These are phyloP conservation scores for Malacoctenus gilli DNA, from an alignment of 2,797 vertebrate genomes.

Conservation along the genomic window DNA sequence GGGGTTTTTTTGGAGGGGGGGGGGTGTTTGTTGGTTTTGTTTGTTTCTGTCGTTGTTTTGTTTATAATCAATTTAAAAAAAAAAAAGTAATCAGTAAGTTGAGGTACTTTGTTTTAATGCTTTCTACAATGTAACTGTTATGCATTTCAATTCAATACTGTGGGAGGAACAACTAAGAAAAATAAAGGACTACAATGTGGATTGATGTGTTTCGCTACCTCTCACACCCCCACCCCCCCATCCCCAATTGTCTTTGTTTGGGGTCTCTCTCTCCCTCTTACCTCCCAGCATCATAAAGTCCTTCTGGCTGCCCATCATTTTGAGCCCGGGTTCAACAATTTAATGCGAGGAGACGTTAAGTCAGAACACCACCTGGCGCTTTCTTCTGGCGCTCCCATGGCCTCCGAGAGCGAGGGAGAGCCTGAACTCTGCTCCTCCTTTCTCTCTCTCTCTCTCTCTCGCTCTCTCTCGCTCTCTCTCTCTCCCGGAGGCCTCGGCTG, in stretches of 20 bases:
- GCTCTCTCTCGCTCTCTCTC: too few relatives aligned
- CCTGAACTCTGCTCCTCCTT: slow-evolving; percentile 74
- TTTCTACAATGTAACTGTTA: slow-evolving; percentile 99
- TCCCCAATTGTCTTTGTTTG: slow-evolving; percentile 30
- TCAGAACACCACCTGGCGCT: slow-evolving; percentile 74
- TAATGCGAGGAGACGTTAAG: slow-evolving; percentile 49
- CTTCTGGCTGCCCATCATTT: slow-evolving; percentile 61
- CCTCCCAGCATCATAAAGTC: slow-evolving; percentile 19
- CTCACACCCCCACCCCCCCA: slow-evolving; percentile 35
- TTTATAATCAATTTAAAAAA: slow-evolving; percentile 99
- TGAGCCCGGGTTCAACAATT: slow-evolving; percentile 35
- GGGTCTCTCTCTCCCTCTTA: slow-evolving; percentile 14
- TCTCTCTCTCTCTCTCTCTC: slow-evolving; percentile 50
- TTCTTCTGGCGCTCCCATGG: slow-evolving; percentile 76
- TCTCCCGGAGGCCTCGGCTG: slow-evolving; percentile 65
- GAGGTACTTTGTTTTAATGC: slow-evolving; percentile 99
- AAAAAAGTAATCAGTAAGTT: slow-evolving; percentile 95
- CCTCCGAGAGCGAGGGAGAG: slow-evolving; percentile 67
- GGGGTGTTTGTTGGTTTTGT: slow-evolving; percentile 79
- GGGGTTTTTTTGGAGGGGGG: too few relatives aligned
- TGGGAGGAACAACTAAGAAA: slow-evolving; percentile 98
- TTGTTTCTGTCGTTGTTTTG: slow-evolving; percentile 90
- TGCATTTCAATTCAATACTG: slow-evolving; percentile 99
- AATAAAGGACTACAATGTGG: slow-evolving; percentile 98
- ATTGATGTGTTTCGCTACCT: slow-evolving; percentile 57